Base-by-base conservation (phyloP, 2,888 invertebrate genomes). In the Charanyca ferruginea region DNA sequence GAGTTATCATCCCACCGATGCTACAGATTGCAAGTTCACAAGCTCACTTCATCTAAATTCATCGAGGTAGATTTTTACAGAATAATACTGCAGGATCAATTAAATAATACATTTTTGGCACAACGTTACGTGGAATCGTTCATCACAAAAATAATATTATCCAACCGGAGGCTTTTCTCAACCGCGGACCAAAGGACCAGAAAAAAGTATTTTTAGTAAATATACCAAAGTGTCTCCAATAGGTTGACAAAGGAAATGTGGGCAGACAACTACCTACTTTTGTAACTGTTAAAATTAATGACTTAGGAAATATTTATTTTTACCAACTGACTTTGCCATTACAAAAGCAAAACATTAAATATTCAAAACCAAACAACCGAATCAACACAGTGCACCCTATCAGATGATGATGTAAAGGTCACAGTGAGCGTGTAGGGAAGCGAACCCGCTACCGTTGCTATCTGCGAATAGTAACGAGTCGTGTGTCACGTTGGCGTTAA, bases 341-440 rank as follows among this genome's bases (percentile, higher is more conserved):
- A n/a, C 51, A 9, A 52, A 28, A 13, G 3, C 11, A 44, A 48
- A 60, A 42, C 0, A 0, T 41, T 44, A 49, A 57, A 53, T 66
- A 76, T 66, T 53, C 25, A 60, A 60, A 70, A 5, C 45, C 1
- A 44, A 61, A 55, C 44, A 11, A 51, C 49, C 9, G 47, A 25
- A 74, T 75, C 74, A 80, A 71, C 74, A 73, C 60, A 44, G 55
- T 62, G 23, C 48, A 51, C 32, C 45, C 48, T 83, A 85, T 85
- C 85, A 68, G 84, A 84, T 83, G 80, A 85, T 80, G 82, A 80
- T 68, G 78, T 72, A 84, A 85, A 85, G 85, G 85, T 85, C 85
- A 83, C 38, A 7, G 41, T 41, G 57, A 61, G 76, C 83, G 80
- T 83, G 82, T 73, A 69, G 85, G 75, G 81, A 77, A 74, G 54